Base-by-base conservation (phyloP, 2,888 invertebrate species). In the Lypha dubia region DNA sequence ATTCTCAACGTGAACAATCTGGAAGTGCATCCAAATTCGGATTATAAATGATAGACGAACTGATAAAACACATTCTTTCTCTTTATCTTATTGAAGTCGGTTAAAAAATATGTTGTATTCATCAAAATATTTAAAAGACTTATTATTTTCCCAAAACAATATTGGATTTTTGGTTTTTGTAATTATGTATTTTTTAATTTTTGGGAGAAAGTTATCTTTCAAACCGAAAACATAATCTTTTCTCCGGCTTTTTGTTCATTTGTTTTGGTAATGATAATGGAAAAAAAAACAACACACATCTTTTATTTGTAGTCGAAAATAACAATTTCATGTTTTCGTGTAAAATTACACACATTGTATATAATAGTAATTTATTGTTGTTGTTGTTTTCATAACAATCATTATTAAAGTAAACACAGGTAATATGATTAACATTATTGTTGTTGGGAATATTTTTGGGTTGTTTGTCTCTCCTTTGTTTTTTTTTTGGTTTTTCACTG, bases 401-500 rank as follows among this genome's bases (percentile, higher is more conserved):
- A 49, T 56, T 56, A 63, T 56, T 32, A 41, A 44, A 63, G 22
- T 38, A 73, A n/a, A n/a, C 60, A 46, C 7, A 22, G 70, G 20
- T 35, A 53, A 13, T 65, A 56, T 28, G 70, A 44, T 24, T 53
- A 24, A 38, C 24, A 35, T 44, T 44, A 41, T 60, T 68, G 49
- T 49, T 76, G 46, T 77, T 58, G 22, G 13, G n/a, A n/a, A n/a
- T n/a, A 56, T 53, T 65, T 65, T 63, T 38, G 28, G 20, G n/a
- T 58, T 28, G 49, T 6, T 58, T 60, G 49, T 53, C 53, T 62
- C 13, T n/a, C n/a, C n/a, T n/a, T n/a, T n/a, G n/a, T n/a, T n/a
- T n/a, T n/a, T n/a, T n/a, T n/a, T 62, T 35, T 53, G 13, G 49
- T 70, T 28, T 56, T 74, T 83, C 75, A 79, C 70, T 83, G 83